Conservation (phyloP, 2,113 vertebrate genomes). For the Cryptotis parvus region DNA sequence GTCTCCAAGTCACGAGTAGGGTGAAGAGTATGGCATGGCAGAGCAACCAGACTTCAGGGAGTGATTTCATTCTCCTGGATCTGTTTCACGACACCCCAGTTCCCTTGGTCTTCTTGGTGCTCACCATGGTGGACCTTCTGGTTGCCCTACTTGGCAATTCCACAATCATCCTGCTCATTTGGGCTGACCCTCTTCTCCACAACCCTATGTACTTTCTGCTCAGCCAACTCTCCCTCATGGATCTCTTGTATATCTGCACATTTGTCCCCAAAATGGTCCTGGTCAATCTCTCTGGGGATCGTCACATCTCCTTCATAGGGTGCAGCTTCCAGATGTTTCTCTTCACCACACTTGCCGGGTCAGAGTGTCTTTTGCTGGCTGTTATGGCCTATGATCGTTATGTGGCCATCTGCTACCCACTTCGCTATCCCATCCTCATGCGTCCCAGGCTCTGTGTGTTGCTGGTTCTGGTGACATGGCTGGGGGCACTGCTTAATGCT, state of each 20-base stretch:
- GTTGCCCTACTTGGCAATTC: not conserved
- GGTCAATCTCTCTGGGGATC: not conserved
- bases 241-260: not conserved
- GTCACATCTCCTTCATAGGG: not conserved
- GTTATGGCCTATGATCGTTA: constrained; percentile 30
- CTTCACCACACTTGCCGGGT: not conserved
- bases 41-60: not conserved
- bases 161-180: not conserved
- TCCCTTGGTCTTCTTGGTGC: not conserved
- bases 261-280: not conserved
- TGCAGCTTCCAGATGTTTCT: constrained; percentile 49
- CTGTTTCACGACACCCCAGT: not conserved
- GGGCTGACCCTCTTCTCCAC: not conserved
- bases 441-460: not conserved
- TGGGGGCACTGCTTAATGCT: not conserved
- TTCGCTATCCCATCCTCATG: constrained; percentile 3
- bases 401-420: not conserved
- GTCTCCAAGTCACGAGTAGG: not conserved
- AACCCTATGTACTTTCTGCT: not conserved
- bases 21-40: not conserved
- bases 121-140: not conserved
- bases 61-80: not conserved
- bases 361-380: constrained; percentile 40
- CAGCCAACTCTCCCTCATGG: not conserved
- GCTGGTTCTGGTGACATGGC: not conserved